Percentiles rank a stretch among this genome's conserved stretches.
phyloP scores from a whole-genome alignment of 2,888 invertebrate species.

The Ernsta delagoae region DNA sequence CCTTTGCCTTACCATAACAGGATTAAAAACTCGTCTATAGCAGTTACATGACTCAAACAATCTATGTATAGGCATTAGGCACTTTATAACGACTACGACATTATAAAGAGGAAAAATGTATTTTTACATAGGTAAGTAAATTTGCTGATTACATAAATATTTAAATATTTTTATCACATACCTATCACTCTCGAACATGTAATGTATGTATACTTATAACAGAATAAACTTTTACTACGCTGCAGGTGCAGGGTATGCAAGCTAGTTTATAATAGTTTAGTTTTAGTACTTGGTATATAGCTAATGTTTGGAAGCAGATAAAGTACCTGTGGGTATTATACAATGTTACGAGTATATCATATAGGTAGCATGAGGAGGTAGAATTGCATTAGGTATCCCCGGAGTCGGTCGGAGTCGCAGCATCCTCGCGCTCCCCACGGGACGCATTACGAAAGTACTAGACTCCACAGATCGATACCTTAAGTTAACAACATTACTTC shows the following conservation, averaged over 20 bases:
- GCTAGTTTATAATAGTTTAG: conserved; percentile 25
- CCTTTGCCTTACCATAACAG: too few relatives aligned
- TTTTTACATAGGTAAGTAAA: too few relatives aligned
- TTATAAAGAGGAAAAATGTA: too few relatives aligned
- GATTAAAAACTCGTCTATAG: too few relatives aligned
- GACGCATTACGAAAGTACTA: conserved; percentile 81
- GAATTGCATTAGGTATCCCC: conserved; percentile 80
- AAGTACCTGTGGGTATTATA: conserved; percentile 33
- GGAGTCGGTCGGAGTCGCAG: conserved; percentile 68
- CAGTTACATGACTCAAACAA: too few relatives aligned
- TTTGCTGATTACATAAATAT: too few relatives aligned
- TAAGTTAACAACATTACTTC: conserved; percentile 68
- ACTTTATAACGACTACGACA: too few relatives aligned
- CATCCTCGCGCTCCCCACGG: conserved; percentile 72
- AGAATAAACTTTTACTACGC: not conserved
- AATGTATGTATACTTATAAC: too few relatives aligned
- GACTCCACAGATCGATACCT: conserved; percentile 77
- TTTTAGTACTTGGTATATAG: conserved; percentile 15
- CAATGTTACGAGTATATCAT: conserved; percentile 32
- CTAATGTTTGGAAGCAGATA: conserved; percentile 33
- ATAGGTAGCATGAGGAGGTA: conserved; percentile 51
- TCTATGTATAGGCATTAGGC: too few relatives aligned
- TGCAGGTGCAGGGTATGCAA: conserved; percentile 8
- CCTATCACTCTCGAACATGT: too few relatives aligned
- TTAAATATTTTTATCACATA: too few relatives aligned